Base-by-base conservation (phyloP, 1,140 invertebrate species). In the Drosophila kikkawai region DNA sequence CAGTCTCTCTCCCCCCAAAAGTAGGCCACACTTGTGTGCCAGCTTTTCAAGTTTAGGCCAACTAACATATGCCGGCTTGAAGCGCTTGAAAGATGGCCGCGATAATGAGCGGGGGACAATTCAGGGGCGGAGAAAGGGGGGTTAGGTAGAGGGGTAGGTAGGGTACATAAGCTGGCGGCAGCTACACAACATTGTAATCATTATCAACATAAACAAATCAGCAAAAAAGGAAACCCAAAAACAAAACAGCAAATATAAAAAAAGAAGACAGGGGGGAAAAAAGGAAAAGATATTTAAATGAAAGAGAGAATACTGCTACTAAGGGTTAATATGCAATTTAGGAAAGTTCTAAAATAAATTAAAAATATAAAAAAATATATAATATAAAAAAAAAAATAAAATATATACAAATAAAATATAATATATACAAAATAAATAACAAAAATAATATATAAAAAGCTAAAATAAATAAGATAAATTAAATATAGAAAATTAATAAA, bases 121-220 rank as follows among this genome's bases (percentile, higher is more conserved):
- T 59, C 74, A 51, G 44, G 34, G 71, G 13, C 13, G 39, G 1
- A 0, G 5, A 4, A 2, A 22, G 22, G 13, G 7, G 12, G 26
- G 6, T 26, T 26, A 5, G 26, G 22, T 22, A 22, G 22, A 22
- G 22, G 22, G 26, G 5, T 29, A 29, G 26, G 26, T 29, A 29
- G 9, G 48, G n/a, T 50, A n/a, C 29, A 32, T 51, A 34, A 51
- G 48, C 45, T 55, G 59, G 22, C 70, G 50, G 64, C 75, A 86
- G 53, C 70, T 17, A 83, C 57, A 78, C 68, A 67, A 83, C 80
- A 83, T 87, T 88, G 76, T 83, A 88, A 88, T 87, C 84, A 83
- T 87, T 87, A 87, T 87, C 84, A 87, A 80, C 84, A 75, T 88
- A 84, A 83, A 84, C 80, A 88, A 88, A 87, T 87, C 84, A 88